Base-by-base conservation (phyloP, 53 echinoderm and acorn worm species). In the Mesocentrotus franciscanus region DNA sequence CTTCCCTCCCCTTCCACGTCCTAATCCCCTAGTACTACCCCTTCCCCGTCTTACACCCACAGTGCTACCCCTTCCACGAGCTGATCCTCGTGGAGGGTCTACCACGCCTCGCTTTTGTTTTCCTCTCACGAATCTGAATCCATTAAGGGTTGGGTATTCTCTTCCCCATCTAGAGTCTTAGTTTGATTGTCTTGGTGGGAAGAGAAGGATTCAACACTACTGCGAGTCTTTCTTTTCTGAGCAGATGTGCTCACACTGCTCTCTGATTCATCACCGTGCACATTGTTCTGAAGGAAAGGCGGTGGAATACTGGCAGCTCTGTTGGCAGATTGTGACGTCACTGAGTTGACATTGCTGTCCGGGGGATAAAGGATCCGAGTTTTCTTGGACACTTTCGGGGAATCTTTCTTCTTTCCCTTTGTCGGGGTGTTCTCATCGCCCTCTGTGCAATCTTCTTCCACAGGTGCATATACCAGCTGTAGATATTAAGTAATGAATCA, bases 391-490 rank as follows among this genome's bases (percentile, higher is more conserved):
- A 58, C 29, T 87, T 87, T 87, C 0, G 87, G 87, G 29, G 87
- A 87, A 10, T 57, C 87, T 87, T 58, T 87, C 11, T 27, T 56
- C n/a, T 58, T 87, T 15, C 87, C 58, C 87, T 87, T 87, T 87
- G 87, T 57, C 12, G 87, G 87, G 13, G 87, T 87, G 34, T 87
- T 87, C 87, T 87, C 87, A n/a, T 58, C 59, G n/a, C n/a, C 87
- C 58, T 87, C 87, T 4, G 87, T 58, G 58, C 10, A n/a, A n/a
- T 87, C 87, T 4, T 87, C 87, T n/a, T 87, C 87, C 56, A 58
- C 87, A 87, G 87, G 87, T 26, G 87, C 87, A 87, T 87, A 87
- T 10, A 87, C 87, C 32, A 87, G 87, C 87, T 87, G n/a, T 20
- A 84, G 36, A 42, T 20, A 17, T 29, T 39, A 39, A 1, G 39